A percentile compares a stretch with the other conserved stretches of the same genome.
These are phyloP conservation scores for Rana temporaria DNA, from an alignment of 2,113 vertebrate genomes.

Conservation along the genomic window DNA sequence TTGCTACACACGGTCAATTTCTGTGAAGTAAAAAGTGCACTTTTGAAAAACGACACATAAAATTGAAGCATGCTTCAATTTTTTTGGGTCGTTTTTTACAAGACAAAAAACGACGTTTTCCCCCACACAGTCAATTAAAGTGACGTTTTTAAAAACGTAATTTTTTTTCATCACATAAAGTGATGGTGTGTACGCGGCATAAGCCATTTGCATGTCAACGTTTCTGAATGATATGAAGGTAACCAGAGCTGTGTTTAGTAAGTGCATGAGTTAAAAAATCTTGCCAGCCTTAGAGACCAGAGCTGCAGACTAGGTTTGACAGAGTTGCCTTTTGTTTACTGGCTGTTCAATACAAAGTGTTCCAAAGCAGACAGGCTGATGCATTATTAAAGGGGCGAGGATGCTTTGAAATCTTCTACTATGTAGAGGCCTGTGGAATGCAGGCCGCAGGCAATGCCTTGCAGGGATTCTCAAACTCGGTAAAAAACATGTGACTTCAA, in stretches of 20 bases:
- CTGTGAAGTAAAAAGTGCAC: too few relatives aligned
- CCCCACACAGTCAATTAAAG: too few relatives aligned
- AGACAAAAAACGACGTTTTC: too few relatives aligned
- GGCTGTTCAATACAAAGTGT: conserved; percentile 32
- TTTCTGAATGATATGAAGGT: too few relatives aligned
- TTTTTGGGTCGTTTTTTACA: too few relatives aligned
- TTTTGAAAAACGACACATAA: too few relatives aligned
- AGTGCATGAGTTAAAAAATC: background rate
- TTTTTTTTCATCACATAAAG: too few relatives aligned
- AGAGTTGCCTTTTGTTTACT: conserved; percentile 44
- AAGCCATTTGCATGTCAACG: too few relatives aligned
- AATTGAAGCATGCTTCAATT: too few relatives aligned
- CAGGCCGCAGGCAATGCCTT: conserved; percentile 32
- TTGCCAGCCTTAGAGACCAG: background rate
- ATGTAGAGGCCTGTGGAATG: conserved; percentile 11
- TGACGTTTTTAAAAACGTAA: too few relatives aligned
- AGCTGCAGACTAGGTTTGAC: background rate
- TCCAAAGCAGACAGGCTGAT: conserved; percentile 27
- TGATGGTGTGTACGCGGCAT: too few relatives aligned
- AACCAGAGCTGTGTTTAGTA: background rate
- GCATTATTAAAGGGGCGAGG: conserved; percentile 42
- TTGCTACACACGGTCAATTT: too few relatives aligned
- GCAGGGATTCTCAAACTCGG: conserved; percentile 34
- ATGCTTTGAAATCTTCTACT: conserved; percentile 45
- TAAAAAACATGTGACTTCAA: conserved; percentile 49